Evolutionary conservation across 2,113 vertebrate genomes (phyloP).

Genomic region (Lepus europaeus): DNA sequence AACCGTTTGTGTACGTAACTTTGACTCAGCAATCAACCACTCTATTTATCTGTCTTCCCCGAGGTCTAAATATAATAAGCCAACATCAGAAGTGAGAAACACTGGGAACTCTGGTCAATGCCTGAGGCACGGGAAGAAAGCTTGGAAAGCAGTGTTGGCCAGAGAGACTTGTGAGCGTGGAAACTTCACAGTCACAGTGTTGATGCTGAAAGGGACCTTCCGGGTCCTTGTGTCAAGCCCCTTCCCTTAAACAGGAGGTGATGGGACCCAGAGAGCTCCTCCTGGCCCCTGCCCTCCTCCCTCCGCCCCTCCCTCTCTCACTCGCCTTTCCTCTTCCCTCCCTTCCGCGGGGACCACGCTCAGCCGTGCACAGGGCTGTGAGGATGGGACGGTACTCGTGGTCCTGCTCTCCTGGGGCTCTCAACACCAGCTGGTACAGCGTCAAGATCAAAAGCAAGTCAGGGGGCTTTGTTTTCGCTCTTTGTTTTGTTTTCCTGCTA

Average conservation of each 20-base stretch:
- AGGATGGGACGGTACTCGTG: accelerated
- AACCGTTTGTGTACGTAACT: neutral
- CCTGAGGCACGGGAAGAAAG: neutral
- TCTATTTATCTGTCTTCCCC: neutral
- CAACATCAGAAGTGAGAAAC: neutral
- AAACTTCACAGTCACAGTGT: neutral
- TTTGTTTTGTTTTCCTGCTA: slow-evolving; percentile 39
- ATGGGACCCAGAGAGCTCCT: slow-evolving; percentile 7
- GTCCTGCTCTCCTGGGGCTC: neutral
- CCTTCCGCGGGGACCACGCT: neutral
- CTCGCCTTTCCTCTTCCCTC: neutral
- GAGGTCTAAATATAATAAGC: slow-evolving; percentile 10
- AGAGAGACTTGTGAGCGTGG: neutral
- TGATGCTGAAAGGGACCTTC: slow-evolving; percentile 25
- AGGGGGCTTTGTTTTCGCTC: neutral
- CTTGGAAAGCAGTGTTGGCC: neutral
- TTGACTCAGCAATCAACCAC: neutral
- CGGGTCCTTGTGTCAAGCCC: neutral
- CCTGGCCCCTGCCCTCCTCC: slow-evolving; percentile 15
- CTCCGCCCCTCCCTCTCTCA: neutral
- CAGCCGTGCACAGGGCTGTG: neutral
- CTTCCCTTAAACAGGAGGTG: slow-evolving; percentile 45
- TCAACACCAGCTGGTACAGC: neutral
- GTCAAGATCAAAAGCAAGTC: neutral
- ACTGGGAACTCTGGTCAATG: neutral